Evolutionary conservation across 1,140 invertebrate genomes (phyloP).

Genomic region (Rhagoletis zephyria): DNA sequence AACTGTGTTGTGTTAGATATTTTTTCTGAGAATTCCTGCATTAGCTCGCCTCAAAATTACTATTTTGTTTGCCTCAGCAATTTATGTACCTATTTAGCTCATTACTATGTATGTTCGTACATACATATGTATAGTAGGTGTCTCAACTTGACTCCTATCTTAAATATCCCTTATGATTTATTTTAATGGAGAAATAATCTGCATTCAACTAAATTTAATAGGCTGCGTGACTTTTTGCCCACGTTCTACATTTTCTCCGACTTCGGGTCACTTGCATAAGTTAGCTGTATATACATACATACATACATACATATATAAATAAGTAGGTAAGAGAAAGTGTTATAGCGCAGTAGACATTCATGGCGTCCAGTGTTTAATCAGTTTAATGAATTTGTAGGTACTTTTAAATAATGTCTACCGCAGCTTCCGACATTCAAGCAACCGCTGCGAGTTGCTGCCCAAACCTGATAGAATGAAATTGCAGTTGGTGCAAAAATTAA

Average conservation of each 20-base stretch:
- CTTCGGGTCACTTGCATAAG: not conserved
- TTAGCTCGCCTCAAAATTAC: no score
- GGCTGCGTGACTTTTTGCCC: not conserved
- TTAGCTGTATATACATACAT: not conserved
- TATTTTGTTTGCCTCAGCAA: no score
- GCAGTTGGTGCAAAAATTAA: not conserved
- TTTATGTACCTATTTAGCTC: no score
- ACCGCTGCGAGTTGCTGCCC: not conserved
- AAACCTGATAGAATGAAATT: not conserved
- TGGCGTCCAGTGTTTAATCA: not conserved
- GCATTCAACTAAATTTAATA: not conserved
- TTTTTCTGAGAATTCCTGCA: no score
- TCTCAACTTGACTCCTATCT: no score
- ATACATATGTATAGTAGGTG: no score
- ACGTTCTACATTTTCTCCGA: not conserved
- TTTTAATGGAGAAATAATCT: not conserved
- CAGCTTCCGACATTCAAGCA: not conserved
- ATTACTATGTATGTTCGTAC: no score
- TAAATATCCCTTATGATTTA: not conserved
- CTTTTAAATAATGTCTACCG: not conserved
- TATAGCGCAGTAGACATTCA: not conserved
- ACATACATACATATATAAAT: no score
- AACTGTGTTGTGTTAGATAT: no score
- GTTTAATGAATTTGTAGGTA: slow-evolving; percentile 10
- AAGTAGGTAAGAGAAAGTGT: not conserved